These are phyloP conservation scores for Sinhomidia bicolor DNA, from an alignment of 2,888 invertebrate genomes.

Conservation along the genomic window DNA sequence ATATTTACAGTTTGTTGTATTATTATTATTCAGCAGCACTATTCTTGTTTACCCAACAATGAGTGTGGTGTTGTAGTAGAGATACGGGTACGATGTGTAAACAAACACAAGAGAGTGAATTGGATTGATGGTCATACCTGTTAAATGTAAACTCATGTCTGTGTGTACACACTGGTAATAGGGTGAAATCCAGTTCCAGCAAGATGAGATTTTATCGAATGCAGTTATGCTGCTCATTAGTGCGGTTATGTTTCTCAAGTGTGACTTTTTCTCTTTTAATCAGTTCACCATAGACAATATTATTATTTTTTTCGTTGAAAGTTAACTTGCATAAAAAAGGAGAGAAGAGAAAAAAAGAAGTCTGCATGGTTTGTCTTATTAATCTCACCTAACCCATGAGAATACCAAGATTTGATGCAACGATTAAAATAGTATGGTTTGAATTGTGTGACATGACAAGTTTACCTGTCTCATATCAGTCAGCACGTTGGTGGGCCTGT, in stretches of 20 bases:
- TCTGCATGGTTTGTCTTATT: background rate
- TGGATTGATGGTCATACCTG: constrained; percentile 29
- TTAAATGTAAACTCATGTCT: constrained; percentile 66
- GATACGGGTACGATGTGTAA: background rate
- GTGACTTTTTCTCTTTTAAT: constrained; percentile 52
- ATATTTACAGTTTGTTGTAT: constrained; percentile 53
- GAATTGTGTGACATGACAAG: constrained; percentile 56
- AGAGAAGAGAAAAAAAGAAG: background rate
- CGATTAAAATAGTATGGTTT: constrained; percentile 42
- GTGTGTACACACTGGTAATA: constrained; percentile 11
- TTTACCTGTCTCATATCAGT: constrained; percentile 66
- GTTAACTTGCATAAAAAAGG: too few species aligned
- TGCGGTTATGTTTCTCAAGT: constrained; percentile 46
- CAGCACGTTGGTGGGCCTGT: constrained; percentile 64
- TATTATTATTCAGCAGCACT: too few species aligned
- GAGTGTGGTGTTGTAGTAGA: background rate
- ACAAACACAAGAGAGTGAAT: constrained; percentile 27
- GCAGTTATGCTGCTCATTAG: constrained; percentile 66
- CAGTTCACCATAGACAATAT: background rate
- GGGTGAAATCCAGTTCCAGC: constrained; percentile 56
- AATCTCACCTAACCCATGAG: background rate
- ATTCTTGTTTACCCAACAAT: constrained; percentile 33
- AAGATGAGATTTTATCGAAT: constrained; percentile 56
- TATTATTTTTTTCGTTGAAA: too few species aligned
- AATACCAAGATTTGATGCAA: constrained; percentile 26